These are phyloP conservation scores for Gari tellinella DNA, from an alignment of 2,888 invertebrate genomes.

Conservation along the genomic window DNA sequence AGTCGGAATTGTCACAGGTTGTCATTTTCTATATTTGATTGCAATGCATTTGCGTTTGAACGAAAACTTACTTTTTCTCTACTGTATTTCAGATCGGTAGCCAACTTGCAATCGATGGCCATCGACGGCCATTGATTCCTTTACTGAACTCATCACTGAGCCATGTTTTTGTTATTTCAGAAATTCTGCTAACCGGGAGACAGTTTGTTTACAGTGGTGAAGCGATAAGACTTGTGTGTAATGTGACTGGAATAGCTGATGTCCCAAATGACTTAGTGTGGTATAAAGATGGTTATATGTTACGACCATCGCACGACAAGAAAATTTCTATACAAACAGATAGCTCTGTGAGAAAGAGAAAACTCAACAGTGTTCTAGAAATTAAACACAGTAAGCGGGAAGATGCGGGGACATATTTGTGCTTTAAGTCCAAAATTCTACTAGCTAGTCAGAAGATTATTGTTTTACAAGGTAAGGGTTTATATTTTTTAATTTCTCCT, in stretches of 20 bases:
- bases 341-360: constrained; percentile 42
- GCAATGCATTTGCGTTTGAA: too few species aligned
- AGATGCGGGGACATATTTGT: constrained; percentile 59
- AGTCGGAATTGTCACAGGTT: too few species aligned
- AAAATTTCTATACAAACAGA: constrained; percentile 49
- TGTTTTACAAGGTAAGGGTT: constrained; percentile 56
- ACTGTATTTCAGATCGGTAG: too few species aligned
- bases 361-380: constrained; percentile 58
- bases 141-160: too few species aligned
- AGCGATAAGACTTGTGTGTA: constrained; percentile 49
- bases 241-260: constrained; percentile 47
- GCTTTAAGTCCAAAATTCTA: constrained; percentile 50
- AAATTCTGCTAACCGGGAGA: constrained; percentile 42
- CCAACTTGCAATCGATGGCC: too few species aligned
- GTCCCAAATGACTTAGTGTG: constrained; percentile 57
- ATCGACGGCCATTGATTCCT: too few species aligned
- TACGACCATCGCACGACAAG: constrained; percentile 31
- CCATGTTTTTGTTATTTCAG: constrained; percentile 12
- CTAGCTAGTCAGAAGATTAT: constrained; percentile 54
- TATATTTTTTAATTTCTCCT: too few species aligned
- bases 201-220: constrained; percentile 54
- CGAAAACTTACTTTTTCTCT: too few species aligned
- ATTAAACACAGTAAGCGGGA: constrained; percentile 42
- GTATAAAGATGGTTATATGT: constrained; percentile 54
- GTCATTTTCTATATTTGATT: too few species aligned